These are phyloP conservation scores for Butorides virescens DNA, from an alignment of 2,113 vertebrate species.

Conservation along the genomic window DNA sequence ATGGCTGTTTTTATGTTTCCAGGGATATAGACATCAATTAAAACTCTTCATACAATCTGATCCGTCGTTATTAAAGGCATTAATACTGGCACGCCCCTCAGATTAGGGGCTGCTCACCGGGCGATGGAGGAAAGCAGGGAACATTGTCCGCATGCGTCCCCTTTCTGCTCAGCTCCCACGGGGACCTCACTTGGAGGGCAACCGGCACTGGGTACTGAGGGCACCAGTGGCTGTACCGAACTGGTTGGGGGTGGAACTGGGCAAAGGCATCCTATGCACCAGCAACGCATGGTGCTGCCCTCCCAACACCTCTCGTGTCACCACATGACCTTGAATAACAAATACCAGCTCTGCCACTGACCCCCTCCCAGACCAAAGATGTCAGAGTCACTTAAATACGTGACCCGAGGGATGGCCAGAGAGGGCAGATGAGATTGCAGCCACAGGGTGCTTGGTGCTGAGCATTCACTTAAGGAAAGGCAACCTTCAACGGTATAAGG, in stretches of 20 bases:
- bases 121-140: constrained; percentile 47
- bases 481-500: neutral
- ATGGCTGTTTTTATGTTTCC: constrained; percentile 72
- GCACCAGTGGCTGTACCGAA: neutral
- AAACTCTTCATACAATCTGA: constrained; percentile 69
- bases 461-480: neutral
- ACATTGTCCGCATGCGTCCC: constrained; percentile 6
- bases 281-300: neutral
- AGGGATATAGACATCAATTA: constrained; percentile 75
- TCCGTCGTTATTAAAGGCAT: constrained; percentile 71
- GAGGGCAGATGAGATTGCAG: neutral
- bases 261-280: neutral
- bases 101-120: constrained; percentile 69
- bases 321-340: neutral
- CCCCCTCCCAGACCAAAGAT: neutral
- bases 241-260: neutral
- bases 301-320: neutral
- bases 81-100: constrained; percentile 70
- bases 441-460: neutral
- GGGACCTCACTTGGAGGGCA: neutral
- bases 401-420: fast-evolving
- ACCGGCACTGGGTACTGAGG: neutral
- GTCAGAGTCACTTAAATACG: neutral
- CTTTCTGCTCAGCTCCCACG: neutral
- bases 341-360: neutral